phyloP scores from a whole-genome alignment of 1,140 invertebrate species.

The Euura lappo region DNA sequence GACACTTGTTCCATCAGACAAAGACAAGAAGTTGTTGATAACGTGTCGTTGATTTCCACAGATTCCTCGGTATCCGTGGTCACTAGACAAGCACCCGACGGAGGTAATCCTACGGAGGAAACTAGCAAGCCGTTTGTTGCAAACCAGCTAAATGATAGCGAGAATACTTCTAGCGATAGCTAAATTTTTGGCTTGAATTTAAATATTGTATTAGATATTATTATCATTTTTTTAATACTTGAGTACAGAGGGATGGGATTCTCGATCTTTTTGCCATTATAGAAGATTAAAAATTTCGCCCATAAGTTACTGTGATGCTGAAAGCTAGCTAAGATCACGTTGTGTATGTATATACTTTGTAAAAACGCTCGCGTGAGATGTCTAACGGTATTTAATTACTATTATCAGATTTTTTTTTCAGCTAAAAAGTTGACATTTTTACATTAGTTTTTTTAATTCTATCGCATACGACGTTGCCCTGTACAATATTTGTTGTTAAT shows the following conservation, averaged over 20 bases:
- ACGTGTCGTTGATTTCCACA: slow-evolving; percentile 32
- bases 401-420: no score
- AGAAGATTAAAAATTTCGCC: neutral
- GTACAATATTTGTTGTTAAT: no score
- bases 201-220: neutral
- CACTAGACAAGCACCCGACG: slow-evolving; percentile 55
- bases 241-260: neutral
- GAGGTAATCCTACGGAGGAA: slow-evolving; percentile 54
- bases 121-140: slow-evolving; percentile 13
- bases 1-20: slow-evolving; percentile 34
- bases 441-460: no score
- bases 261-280: neutral
- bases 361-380: no score
- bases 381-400: no score
- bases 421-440: no score
- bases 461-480: no score
- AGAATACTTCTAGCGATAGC: neutral
- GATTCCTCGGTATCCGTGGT: slow-evolving; percentile 42
- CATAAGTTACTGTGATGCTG: neutral
- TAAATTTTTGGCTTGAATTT: slow-evolving; percentile 1
- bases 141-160: neutral
- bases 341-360: no score
- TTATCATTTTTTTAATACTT: neutral
- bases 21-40: slow-evolving; percentile 33
- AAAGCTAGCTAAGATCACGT: neutral